Evolutionary conservation across 1,140 invertebrate species (phyloP), one percentile per base, ranked within the genome.

Genomic region (Temnothorax curvispinosus): DNA sequence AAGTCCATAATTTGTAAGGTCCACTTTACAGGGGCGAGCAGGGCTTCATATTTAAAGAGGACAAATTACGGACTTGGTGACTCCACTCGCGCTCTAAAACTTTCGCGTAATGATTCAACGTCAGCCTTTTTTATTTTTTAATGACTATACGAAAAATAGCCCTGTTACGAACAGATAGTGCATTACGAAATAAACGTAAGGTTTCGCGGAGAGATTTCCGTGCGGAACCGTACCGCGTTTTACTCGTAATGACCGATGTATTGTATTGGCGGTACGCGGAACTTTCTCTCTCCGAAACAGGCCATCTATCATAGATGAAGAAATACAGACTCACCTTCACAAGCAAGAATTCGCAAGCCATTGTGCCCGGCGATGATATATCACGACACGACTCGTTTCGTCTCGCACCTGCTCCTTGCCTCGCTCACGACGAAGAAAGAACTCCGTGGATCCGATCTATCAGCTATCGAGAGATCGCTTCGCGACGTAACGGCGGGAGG

Each of bases 301-400:
- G 27, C 7, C 69, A 84, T 84, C 69, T 84, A 84, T 84, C 80
- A 82, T 82, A 60, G 60, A 86, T 87, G 60, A 69, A 74, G 62
- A 62, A 80, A 52, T 72, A 56, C 85, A 11, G 62, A 91, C 93
- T 93, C 87, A 93, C 92, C 92, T 93, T 91, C 86, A 27, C 27
- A 27, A 27, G 27, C 27, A 86, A 90, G 50, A 89, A 88, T 93
- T 88, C 87, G 85, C 90, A 93, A 93, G 91, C 92, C 93, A 93
- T 93, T 89, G 92, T 93, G 93, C 87, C 86, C 41, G 88, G 76
- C 85, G 90, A 91, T 92, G 86, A 91, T 90, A 89, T 88, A 87
- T 85, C 88, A 88, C 88, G 74, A 88, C 89, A 89, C 91, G 87
- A 92, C 65, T 67, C 89, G 88, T 91, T 90, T 85, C 90, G 88